Evolutionary conservation across 1,140 invertebrate species (phyloP).

Genomic region (Ceratoteleas bidentatus): DNA sequence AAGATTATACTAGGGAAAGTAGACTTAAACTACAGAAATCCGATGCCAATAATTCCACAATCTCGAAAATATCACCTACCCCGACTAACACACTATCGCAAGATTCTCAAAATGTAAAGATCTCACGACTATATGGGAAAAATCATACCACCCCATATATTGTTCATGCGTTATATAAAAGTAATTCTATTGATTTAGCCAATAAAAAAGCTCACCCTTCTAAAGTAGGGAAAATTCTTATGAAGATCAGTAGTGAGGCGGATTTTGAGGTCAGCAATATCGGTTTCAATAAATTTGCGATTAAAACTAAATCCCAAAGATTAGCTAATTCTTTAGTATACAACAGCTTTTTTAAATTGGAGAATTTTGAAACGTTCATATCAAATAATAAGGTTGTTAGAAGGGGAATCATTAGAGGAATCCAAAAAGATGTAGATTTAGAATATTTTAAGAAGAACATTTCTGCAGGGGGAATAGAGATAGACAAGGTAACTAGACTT

Average conservation of each 20-base stretch:
- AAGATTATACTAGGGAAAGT: no score
- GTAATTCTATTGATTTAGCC: no score
- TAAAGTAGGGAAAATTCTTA: background rate
- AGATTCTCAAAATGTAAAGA: no score
- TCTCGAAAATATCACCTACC: no score
- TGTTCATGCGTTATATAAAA: no score
- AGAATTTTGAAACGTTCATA: background rate
- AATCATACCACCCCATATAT: no score
- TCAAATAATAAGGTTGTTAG: background rate
- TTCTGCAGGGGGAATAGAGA: background rate
- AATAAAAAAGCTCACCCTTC: background rate
- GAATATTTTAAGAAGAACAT: background rate
- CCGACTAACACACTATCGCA: no score
- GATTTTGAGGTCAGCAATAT: background rate
- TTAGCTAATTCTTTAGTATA: background rate
- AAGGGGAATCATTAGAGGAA: constrained; percentile 4
- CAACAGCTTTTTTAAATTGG: background rate
- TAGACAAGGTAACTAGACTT: background rate
- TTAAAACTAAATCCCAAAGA: background rate
- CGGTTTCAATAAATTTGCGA: background rate
- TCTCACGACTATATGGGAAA: no score
- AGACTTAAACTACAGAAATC: no score
- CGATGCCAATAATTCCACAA: no score
- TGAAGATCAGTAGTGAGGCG: background rate
- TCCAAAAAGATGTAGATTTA: background rate